Evolutionary conservation across 2,888 invertebrate genomes (phyloP).

Genomic region (Drosophila eohydei): DNA sequence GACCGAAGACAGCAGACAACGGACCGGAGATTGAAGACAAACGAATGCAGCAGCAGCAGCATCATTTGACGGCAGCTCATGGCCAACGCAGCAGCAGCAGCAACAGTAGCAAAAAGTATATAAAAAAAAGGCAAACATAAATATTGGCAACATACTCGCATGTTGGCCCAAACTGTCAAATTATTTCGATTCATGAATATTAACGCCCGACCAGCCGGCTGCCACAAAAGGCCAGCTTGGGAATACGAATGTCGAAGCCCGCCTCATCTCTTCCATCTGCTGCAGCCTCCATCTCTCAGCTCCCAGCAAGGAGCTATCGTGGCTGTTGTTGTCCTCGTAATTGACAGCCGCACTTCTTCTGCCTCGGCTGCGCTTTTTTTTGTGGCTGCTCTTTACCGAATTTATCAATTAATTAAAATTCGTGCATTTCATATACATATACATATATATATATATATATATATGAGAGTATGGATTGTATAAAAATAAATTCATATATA

Average conservation of each 20-base stretch:
- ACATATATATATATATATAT: constrained; percentile 42
- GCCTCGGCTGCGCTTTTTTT: constrained; percentile 17
- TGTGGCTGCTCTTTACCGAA: constrained; percentile 72
- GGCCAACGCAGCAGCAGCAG: constrained; percentile 41
- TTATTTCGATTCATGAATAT: constrained; percentile 81
- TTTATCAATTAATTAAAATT: constrained; percentile 82
- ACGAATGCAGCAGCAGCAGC: constrained; percentile 26
- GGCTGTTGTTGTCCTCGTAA: constrained; percentile 63
- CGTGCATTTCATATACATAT: constrained; percentile 74
- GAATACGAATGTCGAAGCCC: constrained; percentile 31
- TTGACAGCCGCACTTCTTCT: constrained; percentile 75
- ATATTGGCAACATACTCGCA: constrained; percentile 79
- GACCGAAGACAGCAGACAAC: constrained; percentile 9
- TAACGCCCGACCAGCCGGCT: constrained; percentile 72
- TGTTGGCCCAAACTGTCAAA: constrained; percentile 81
- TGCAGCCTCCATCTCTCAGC: constrained; percentile 9
- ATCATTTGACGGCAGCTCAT: constrained; percentile 59
- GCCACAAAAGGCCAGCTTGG: constrained; percentile 39
- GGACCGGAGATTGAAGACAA: constrained; percentile 38
- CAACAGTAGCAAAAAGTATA: constrained; percentile 21
- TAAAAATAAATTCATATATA: constrained; percentile 35
- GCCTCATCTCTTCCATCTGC: not conserved
- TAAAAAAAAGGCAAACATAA: constrained; percentile 60
- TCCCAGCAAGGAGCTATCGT: constrained; percentile 54
- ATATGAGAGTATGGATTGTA: constrained; percentile 17